Conservation (phyloP, 2,888 invertebrate species). For the Polylopha cassiicola region DNA sequence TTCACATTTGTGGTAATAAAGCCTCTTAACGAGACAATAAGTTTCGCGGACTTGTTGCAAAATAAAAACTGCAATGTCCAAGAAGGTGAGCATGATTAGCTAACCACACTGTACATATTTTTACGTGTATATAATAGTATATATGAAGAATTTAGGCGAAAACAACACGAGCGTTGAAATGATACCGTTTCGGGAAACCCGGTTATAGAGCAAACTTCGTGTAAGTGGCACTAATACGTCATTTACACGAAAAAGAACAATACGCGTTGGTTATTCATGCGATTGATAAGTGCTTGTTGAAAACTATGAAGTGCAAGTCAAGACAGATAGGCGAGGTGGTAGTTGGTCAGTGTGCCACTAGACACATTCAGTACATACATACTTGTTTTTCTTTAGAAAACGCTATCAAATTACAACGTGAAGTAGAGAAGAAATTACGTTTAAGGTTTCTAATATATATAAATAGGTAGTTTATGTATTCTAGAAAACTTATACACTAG, state of each 20-base stretch:
- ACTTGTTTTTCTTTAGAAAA: conserved; percentile 8
- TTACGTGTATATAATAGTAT: not conserved
- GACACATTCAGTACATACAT: conserved; percentile 4
- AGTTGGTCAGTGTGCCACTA: conserved; percentile 20
- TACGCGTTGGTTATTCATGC: conserved; percentile 17
- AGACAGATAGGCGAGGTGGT: conserved; percentile 10
- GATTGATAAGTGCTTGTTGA: conserved; percentile 16
- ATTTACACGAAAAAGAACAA: conserved; percentile 13
- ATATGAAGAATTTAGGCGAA: conserved; percentile 1
- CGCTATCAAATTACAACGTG: no score
- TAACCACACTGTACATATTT: no score
- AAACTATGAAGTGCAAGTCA: conserved; percentile 17
- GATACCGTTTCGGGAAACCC: conserved; percentile 13
- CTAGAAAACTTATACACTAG: no score
- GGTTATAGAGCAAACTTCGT: conserved; percentile 12
- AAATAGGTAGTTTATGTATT: no score
- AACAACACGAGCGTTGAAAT: conserved; percentile 7
- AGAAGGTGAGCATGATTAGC: no score
- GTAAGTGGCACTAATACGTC: conserved; percentile 6
- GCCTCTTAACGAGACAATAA: no score
- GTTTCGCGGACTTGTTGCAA: no score
- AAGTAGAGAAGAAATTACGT: no score
- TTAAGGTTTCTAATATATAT: no score
- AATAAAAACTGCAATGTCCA: no score
- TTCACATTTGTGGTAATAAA: no score